Evolutionary conservation across 2,113 vertebrate species (phyloP).

Genomic region (Protobothrops flavoviridis): DNA sequence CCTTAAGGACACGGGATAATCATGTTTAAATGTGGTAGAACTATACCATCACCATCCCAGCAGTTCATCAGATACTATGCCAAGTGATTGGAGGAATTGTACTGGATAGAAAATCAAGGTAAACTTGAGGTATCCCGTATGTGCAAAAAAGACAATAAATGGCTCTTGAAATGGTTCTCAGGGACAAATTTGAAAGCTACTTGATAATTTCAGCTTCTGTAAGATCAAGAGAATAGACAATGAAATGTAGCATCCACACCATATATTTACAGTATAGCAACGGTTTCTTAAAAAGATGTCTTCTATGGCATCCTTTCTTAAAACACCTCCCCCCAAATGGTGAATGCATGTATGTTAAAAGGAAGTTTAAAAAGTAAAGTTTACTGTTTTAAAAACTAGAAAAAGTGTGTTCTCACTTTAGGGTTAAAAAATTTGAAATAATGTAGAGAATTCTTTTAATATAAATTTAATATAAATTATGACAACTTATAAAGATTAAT

Average conservation of each 20-base stretch:
- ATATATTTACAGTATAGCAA: constrained; percentile 5
- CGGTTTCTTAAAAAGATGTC: constrained; percentile 47
- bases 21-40: background rate
- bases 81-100: background rate
- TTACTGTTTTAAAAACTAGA: no score
- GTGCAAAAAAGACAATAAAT: constrained; percentile 5
- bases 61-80: background rate
- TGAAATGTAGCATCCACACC: constrained; percentile 7
- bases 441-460: no score
- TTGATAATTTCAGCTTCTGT: background rate
- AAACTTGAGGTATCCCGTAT: background rate
- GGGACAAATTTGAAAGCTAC: background rate
- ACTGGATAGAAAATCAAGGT: background rate
- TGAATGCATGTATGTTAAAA: constrained; percentile 18
- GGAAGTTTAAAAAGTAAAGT: no score
- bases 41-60: background rate
- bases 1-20: background rate
- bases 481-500: no score
- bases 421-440: no score
- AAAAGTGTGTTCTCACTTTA: no score
- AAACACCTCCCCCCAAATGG: constrained; percentile 42
- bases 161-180: background rate
- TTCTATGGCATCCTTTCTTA: constrained; percentile 42
- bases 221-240: background rate
- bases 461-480: no score